Percentiles rank a stretch among this genome's conserved stretches.
Evolutionary conservation across 2,113 vertebrate genomes (phyloP).

Genomic region (Poecilia latipinna): DNA sequence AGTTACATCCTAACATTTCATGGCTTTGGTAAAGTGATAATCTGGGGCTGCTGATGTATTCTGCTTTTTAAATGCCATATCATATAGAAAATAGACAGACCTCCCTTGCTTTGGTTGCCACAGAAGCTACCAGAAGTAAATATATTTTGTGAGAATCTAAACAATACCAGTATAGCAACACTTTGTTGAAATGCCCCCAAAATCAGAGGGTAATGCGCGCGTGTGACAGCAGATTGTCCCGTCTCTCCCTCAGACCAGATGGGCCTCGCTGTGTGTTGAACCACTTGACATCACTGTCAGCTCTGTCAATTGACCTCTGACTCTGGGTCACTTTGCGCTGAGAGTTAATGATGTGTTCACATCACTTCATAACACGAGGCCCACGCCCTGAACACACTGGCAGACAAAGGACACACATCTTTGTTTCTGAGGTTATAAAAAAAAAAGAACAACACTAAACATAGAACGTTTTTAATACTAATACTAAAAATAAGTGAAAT

Average conservation of each 20-base stretch:
- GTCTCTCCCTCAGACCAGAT: slow-evolving; percentile 68
- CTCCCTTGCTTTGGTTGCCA: too few relatives aligned
- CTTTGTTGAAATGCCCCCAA: neutral
- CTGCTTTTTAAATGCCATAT: neutral
- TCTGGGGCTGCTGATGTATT: too few relatives aligned
- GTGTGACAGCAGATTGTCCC: slow-evolving; percentile 68
- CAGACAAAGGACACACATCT: neutral
- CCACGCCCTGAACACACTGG: slow-evolving; percentile 1
- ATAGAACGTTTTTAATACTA: too few relatives aligned
- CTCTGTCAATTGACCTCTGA: slow-evolving; percentile 79
- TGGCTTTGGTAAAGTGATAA: too few relatives aligned
- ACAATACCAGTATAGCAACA: neutral
- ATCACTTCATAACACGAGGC: slow-evolving; percentile 68
- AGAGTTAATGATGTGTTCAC: slow-evolving; percentile 79
- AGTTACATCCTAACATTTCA: too few relatives aligned
- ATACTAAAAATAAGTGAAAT: neutral
- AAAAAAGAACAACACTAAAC: too few relatives aligned
- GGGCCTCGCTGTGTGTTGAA: slow-evolving; percentile 65
- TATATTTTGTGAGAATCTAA: neutral
- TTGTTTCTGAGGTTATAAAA: neutral
- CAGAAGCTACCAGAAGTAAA: neutral
- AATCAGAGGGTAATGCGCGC: neutral
- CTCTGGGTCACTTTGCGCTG: slow-evolving; percentile 67
- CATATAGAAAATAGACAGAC: too few relatives aligned
- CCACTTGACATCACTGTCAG: slow-evolving; percentile 81